phyloP scores from a whole-genome alignment of 1,140 invertebrate genomes.

The Teleopsis dalmanni region DNA sequence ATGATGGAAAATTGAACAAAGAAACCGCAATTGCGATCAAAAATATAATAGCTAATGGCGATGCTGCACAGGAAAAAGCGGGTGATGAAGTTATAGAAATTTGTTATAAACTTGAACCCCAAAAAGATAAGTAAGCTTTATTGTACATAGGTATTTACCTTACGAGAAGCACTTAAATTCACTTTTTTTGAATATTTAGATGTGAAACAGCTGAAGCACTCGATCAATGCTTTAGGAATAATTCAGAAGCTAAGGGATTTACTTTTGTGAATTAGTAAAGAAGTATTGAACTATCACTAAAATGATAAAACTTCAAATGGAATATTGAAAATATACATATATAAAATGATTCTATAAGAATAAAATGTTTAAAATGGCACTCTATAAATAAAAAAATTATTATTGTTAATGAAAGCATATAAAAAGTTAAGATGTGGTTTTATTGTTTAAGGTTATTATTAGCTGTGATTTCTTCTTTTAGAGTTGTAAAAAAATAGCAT shows the following conservation, averaged over 20 bases:
- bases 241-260: not conserved
- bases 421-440: no score
- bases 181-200: conserved; percentile 1
- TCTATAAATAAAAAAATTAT: no score
- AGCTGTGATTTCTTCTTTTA: no score
- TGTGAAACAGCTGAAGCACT: conserved; percentile 11
- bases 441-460: no score
- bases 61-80: conserved; percentile 2
- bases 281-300: no score
- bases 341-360: no score
- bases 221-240: not conserved
- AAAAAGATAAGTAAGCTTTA: conserved; percentile 11
- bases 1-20: conserved; percentile 12
- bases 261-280: no score
- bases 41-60: not conserved
- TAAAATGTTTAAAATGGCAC: no score
- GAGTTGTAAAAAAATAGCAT: no score
- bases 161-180: not conserved
- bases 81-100: conserved; percentile 1
- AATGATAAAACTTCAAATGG: no score
- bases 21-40: conserved; percentile 6
- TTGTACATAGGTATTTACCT: not conserved
- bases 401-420: no score
- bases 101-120: conserved; percentile 4
- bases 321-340: no score